These are phyloP conservation scores for Wasmannia auropunctata DNA, from an alignment of 1,140 invertebrate genomes.

Conservation along the genomic window DNA sequence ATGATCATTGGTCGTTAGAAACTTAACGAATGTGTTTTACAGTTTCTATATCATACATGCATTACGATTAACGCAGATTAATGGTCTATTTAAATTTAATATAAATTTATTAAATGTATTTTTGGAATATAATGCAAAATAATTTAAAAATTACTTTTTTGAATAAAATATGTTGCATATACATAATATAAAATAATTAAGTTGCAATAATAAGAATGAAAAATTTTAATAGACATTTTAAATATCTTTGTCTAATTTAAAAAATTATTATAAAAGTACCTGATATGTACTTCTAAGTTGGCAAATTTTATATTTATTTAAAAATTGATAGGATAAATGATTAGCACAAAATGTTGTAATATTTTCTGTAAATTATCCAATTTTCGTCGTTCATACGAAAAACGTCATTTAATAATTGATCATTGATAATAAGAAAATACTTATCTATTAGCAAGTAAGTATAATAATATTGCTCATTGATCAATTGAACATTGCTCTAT, in stretches of 20 bases:
- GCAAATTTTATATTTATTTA: neutral
- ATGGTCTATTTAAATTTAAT: neutral
- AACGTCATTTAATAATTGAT: neutral
- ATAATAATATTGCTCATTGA: neutral
- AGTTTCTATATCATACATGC: neutral
- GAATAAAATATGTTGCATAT: too few relatives aligned
- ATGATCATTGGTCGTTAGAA: too few relatives aligned
- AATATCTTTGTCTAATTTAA: neutral
- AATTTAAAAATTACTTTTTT: too few relatives aligned
- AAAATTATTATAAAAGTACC: neutral
- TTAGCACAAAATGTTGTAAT: neutral
- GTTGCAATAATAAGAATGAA: neutral
- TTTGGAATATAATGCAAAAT: neutral
- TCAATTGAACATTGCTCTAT: neutral
- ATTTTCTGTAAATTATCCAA: neutral
- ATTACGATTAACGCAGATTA: neutral
- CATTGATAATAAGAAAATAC: neutral
- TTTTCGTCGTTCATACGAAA: neutral
- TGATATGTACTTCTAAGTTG: neutral
- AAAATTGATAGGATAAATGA: neutral
- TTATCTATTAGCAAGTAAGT: neutral
- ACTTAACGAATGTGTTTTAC: neutral
- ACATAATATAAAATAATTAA: too few relatives aligned
- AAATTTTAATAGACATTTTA: neutral
- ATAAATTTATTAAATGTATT: neutral